Percentiles rank a stretch among this genome's conserved stretches.
Conservation (phyloP, 64 coral and sea anemone genomes). For the Cladopsammia gracilis region DNA sequence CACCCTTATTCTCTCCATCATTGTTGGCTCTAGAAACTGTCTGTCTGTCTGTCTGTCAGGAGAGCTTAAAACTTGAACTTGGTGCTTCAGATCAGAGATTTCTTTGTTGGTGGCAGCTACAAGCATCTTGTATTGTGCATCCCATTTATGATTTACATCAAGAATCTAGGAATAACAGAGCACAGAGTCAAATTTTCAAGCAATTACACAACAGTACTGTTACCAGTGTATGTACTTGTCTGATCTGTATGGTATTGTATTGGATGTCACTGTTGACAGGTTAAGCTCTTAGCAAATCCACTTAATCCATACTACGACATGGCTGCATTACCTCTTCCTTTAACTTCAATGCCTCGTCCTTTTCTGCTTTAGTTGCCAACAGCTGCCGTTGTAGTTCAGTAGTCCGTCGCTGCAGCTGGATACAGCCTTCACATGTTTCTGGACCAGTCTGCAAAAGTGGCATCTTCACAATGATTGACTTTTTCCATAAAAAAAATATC, state of each 20-base stretch:
- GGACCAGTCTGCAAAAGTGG: not conserved
- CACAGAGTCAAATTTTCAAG: not conserved
- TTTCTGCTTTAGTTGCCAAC: constrained; percentile 12
- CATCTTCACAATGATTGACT: not conserved
- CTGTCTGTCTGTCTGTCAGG: not conserved
- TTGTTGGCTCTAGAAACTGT: not conserved
- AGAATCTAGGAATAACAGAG: constrained; percentile 26
- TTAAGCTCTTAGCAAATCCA: too few species aligned
- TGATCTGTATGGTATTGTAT: too few species aligned
- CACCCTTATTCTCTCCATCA: constrained; percentile 5
- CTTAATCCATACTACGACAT: too few species aligned
- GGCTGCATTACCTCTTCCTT: constrained; percentile 67
- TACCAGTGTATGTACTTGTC: too few species aligned
- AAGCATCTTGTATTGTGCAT: constrained; percentile 66
- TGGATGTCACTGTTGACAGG: too few species aligned
- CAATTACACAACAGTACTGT: not conserved
- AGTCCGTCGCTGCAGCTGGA: constrained; percentile 1
- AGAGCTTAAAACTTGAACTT: constrained; percentile 34
- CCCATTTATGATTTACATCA: constrained; percentile 79
- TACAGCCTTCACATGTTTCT: not conserved
- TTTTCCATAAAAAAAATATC: not conserved
- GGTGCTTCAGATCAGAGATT: constrained; percentile 41
- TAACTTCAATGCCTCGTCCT: constrained; percentile 39
- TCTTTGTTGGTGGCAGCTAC: constrained; percentile 40
- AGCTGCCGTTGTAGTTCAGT: constrained; percentile 28